Base-by-base conservation (phyloP, 2,888 invertebrate species). In the Xanthia togata region DNA sequence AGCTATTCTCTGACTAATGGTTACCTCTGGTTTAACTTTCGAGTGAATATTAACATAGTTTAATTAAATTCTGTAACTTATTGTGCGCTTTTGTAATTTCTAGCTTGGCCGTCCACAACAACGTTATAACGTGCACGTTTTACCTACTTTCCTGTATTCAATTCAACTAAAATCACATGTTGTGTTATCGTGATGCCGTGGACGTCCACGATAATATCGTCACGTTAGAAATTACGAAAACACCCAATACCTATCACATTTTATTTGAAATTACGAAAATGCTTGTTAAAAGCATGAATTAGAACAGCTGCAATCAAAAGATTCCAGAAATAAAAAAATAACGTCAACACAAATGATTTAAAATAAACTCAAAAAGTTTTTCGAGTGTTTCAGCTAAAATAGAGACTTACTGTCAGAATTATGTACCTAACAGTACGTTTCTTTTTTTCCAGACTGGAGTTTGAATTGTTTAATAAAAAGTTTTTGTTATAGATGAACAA, bases 1-100 rank as follows among this genome's bases (percentile, higher is more conserved):
- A 14, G 26, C 1, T 38, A 26, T 20, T 70, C n/a, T 70, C n/a
- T n/a, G 50, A 71, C 17, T 3, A n/a, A 68, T 31, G n/a, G n/a
- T 11, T 47, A 38, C 14, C 12, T 71, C 31, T 73, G 35, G 9
- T 31, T 72, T 47, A 60, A 47, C n/a, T 47, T 70, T 70, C 11
- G 6, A 47, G 44, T 47, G 35, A 44, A 20, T 23, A 63, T 71
- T 72, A 50, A 23, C 26, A 12, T 50, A 20, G 23, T 62, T 62
- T 17, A 44, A 63, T 23, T 62, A 38, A 38, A 11, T 38, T 9
- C 17, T 63, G 4, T 38, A 38, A 38, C n/a, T 9, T 31, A 60
- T 12, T 35, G 20, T 35, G 12, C 6, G 31, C 11, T 60, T 60
- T 31, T 31, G 53, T 60, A 23, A 31, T 60, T 20, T 60, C 2